Evolutionary conservation across 2,888 invertebrate genomes (phyloP).

Genomic region (Dusona sp.): DNA sequence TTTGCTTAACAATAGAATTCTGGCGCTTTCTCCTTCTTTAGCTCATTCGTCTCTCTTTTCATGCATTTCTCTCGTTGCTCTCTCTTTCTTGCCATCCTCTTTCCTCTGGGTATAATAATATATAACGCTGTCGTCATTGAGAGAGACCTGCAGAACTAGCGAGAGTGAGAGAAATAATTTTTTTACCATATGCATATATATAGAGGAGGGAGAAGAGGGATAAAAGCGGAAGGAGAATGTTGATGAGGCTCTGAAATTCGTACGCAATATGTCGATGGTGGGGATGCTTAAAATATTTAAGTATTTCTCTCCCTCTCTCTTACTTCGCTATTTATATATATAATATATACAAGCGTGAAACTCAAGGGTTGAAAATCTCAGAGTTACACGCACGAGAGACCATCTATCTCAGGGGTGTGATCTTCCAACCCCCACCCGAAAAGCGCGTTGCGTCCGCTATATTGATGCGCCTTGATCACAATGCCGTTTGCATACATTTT

Average conservation of each 20-base stretch:
- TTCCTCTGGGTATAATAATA: conserved; percentile 73
- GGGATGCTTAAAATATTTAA: conserved; percentile 19
- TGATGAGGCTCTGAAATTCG: conserved; percentile 56
- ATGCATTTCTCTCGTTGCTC: conserved; percentile 35
- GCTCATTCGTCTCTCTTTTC: conserved; percentile 42
- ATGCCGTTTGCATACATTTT: conserved; percentile 84
- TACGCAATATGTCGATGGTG: conserved; percentile 20
- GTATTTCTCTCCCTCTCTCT: conserved; percentile 8
- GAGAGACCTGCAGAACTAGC: conserved; percentile 72
- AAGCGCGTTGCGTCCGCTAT: conserved; percentile 44
- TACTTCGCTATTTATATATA: background rate
- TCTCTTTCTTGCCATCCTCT: conserved; percentile 63
- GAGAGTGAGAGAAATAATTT: conserved; percentile 49
- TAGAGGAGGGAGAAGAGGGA: conserved; percentile 46
- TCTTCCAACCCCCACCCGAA: conserved; percentile 75
- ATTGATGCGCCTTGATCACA: conserved; percentile 79
- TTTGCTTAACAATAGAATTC: conserved; percentile 81
- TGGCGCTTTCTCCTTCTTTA: conserved; percentile 61
- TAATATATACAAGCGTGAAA: conserved; percentile 32
- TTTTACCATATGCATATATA: conserved; percentile 79
- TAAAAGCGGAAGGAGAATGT: conserved; percentile 63
- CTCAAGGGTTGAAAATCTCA: conserved; percentile 65
- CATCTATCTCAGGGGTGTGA: conserved; percentile 84
- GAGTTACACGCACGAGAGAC: conserved; percentile 63
- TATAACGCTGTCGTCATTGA: conserved; percentile 66